These are phyloP conservation scores for Cyprinodon diabolis DNA, from an alignment of 2,797 vertebrate species.

Conservation along the genomic window DNA sequence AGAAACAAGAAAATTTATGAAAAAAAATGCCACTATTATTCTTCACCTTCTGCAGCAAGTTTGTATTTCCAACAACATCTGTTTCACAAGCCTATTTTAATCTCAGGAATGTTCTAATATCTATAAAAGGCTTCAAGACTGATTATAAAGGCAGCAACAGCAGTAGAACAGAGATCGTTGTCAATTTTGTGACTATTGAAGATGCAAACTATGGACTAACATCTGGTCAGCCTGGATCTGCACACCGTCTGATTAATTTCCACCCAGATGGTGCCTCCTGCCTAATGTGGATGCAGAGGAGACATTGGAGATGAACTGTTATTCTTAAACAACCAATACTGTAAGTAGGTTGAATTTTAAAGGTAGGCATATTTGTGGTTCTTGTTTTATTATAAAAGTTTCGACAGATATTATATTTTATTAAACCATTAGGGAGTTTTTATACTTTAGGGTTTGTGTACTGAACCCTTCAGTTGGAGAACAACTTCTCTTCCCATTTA, in stretches of 20 bases:
- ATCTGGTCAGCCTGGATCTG: constrained; percentile 9
- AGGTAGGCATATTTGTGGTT: not conserved
- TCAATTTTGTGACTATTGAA: constrained; percentile 8
- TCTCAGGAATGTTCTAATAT: not conserved
- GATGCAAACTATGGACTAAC: constrained; percentile 31
- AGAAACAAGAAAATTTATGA: too few relatives aligned
- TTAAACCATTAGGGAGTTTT: not conserved
- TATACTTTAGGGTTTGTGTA: not conserved
- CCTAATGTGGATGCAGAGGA: constrained; percentile 9
- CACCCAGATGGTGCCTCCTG: constrained; percentile 25
- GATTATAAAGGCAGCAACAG: constrained; percentile 12
- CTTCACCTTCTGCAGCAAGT: not conserved
- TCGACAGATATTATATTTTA: not conserved
- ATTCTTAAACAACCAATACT: not conserved
- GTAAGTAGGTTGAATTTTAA: not conserved
- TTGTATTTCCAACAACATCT: not conserved
- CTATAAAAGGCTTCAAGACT: constrained; percentile 1
- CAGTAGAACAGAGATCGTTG: constrained; percentile 13
- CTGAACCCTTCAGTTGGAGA: not conserved
- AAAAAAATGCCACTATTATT: too few relatives aligned
- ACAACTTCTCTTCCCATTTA: not conserved
- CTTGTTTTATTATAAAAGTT: not conserved
- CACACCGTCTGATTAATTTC: constrained; percentile 16
- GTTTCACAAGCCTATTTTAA: not conserved
- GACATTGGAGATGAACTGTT: constrained; percentile 7